These are phyloP conservation scores for Laupala kohalensis DNA, from an alignment of 1,140 invertebrate genomes.

Conservation along the genomic window DNA sequence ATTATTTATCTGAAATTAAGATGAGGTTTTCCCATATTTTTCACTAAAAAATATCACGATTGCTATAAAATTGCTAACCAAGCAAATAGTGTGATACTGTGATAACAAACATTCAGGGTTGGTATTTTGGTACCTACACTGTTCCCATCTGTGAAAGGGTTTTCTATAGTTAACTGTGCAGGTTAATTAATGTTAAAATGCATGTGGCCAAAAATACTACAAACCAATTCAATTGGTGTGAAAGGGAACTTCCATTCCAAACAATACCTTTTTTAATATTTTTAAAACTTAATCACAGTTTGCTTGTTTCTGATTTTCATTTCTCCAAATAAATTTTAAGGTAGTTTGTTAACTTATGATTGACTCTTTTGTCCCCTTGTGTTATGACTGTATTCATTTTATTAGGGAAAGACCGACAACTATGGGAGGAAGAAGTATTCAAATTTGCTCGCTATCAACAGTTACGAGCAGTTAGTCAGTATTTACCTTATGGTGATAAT, in stretches of 20 bases:
- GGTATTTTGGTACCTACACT: too few species aligned
- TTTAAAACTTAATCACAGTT: not conserved
- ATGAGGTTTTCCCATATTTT: not conserved
- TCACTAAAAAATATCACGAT: not conserved
- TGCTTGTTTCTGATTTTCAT: not conserved
- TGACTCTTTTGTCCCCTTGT: slow-evolving; percentile 5
- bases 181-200: too few species aligned
- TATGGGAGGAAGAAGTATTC: slow-evolving; percentile 89
- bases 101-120: too few species aligned
- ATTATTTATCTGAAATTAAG: not conserved
- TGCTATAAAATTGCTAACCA: too few species aligned
- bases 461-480: slow-evolving; percentile 69
- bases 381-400: slow-evolving; percentile 18
- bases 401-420: slow-evolving; percentile 64
- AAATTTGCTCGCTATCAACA: slow-evolving; percentile 80
- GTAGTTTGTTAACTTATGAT: not conserved
- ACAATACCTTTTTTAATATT: not conserved
- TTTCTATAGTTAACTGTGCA: too few species aligned
- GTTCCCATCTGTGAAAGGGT: too few species aligned
- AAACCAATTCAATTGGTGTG: too few species aligned
- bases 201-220: too few species aligned
- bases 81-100: too few species aligned
- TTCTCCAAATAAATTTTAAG: not conserved
- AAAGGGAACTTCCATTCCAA: too few species aligned
- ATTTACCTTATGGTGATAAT: slow-evolving; percentile 54